Base-by-base conservation (phyloP, 1,140 invertebrate genomes). In the Danaus melanippus region DNA sequence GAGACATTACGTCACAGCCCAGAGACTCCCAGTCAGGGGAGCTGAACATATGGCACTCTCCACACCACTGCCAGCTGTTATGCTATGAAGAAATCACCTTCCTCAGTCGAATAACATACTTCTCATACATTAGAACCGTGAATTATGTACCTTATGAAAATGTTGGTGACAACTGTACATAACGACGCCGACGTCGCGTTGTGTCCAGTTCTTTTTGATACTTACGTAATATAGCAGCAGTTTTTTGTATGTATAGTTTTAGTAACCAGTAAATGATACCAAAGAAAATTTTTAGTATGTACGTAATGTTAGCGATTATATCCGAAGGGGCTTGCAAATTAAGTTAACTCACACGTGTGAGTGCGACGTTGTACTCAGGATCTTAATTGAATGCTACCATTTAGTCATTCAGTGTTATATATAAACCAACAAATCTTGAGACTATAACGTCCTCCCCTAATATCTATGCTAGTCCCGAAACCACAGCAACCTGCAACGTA, bases 1-100 rank as follows among this genome's bases (percentile, higher is more conserved):
- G 66, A 91, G 93, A 58, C 95, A 98, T 79, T 98, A 97, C 80
- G 95, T 95, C 53, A 90, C 95, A 48, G 90, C 95, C 46, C 96
- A 97, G 82, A 91, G 95, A 69, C 90, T 99, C 59, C 97, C 97
- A 12, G 96, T 98, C 46, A 91, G 95, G 58, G 97, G 97, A 45
- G 96, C 96, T 5, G 96, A 98, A 80, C 96, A 98, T 78, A 97
- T 98, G 93, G 95, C 94, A 79, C 91, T 98, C 57, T 89, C 95
- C 40, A 93, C 96, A 79, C 96, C 97, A 46, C 91, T 96, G 42
- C 94, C 94, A 70, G 93, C 93, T 56, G 94, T 96, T 76, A 89
- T 96, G 71, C 92, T 97, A 81, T 95, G 90, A 90, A 84, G 21
- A 32, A 32, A 32, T 32, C 21, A 32, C 21, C 4, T 32, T 32